Evolutionary conservation across 2,888 invertebrate species (phyloP), one percentile per base, ranked within the genome.

Genomic region (Bembecia ichneumoniformis): DNA sequence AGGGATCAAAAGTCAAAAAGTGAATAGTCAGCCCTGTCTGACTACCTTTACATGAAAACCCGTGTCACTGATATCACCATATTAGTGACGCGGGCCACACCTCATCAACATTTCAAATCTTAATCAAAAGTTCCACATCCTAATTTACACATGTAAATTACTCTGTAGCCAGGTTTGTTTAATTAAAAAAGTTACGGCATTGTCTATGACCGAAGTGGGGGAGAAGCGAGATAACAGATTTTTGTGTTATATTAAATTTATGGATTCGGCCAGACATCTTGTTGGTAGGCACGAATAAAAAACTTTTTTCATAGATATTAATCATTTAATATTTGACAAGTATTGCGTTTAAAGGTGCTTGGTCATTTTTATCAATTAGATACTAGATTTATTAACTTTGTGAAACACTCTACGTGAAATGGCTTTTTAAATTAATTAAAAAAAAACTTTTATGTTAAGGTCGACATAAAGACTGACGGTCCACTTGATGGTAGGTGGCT

Each of bases 101-200:
- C 40, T 40, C 13, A 40, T 40, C 5, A 40, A 40, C 40, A 40
- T 40, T 40, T 40, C 40, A 40, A 14, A 40, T 40, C 13, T 40
- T 40, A 40, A 40, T 40, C 40, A 40, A 40, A 40, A 40, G n/a
- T 40, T 40, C 46, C 28, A 35, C 48, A 40, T 46, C 48, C 48
- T 45, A 35, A 35, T 35, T 47, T 47, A 66, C 71, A 72, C 69
- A 64, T 60, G 59, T 53, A 68, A 71, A 73, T 74, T 69, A 74
- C 54, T 66, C 64, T 64, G 62, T 63, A 60, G 52, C 51, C 46
- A 50, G 59, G 63, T 64, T 28, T 28, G 28, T 13, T 64, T 72
- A 66, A 72, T 71, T 72, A 64, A 66, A 69, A 70, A 72, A 67
- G 61, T 71, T 67, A 14, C 49, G 45, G 46, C 51, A 40, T 40